phyloP scores from a whole-genome alignment of 2,113 vertebrate species.

The Prinia subflava region DNA sequence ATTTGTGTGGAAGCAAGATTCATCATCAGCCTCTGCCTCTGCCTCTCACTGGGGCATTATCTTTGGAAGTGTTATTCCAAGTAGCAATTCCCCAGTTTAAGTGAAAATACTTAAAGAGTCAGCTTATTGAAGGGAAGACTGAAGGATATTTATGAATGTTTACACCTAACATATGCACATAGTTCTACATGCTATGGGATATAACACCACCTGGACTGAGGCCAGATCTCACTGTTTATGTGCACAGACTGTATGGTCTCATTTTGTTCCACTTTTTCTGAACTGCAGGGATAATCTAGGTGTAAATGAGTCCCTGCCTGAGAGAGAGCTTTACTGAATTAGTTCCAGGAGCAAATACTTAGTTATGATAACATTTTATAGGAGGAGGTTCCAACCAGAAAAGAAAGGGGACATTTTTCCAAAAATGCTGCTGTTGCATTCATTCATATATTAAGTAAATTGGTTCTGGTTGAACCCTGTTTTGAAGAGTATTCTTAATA shows the following conservation, averaged over 20 bases:
- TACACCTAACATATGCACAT: neutral
- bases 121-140: neutral
- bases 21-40: neutral
- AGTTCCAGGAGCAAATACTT: neutral
- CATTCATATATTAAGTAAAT: neutral
- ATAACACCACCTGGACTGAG: neutral
- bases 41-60: neutral
- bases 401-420: neutral
- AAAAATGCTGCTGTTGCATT: neutral
- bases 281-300: neutral
- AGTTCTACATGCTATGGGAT: neutral
- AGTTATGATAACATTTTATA: neutral
- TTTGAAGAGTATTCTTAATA: neutral
- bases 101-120: neutral
- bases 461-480: neutral
- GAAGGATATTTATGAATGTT: slow-evolving; percentile 30
- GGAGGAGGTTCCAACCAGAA: neutral
- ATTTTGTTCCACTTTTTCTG: slow-evolving; percentile 15
- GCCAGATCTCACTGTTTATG: slow-evolving; percentile 26
- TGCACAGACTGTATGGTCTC: neutral
- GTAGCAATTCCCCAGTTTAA: slow-evolving; percentile 14
- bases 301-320: slow-evolving; percentile 7
- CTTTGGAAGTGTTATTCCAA: slow-evolving; percentile 23
- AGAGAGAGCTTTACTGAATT: slow-evolving; percentile 15
- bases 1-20: neutral